These are phyloP conservation scores for Calliphora vomitoria DNA, from an alignment of 2,888 invertebrate species.

Conservation along the genomic window DNA sequence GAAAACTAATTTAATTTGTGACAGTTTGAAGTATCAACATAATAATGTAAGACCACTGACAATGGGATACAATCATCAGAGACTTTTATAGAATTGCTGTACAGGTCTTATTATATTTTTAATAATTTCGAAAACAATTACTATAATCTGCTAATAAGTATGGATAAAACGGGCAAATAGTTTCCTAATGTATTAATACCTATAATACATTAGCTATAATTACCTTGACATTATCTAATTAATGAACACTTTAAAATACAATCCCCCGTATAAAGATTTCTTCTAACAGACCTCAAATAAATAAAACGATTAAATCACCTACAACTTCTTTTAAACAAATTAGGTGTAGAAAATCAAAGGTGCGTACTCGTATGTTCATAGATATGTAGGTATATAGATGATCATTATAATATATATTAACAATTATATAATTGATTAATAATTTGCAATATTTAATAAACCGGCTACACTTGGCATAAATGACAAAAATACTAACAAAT, in stretches of 20 bases:
- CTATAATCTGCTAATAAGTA: no score
- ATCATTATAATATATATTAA: conserved; percentile 24
- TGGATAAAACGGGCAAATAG: no score
- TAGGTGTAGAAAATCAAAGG: conserved; percentile 30
- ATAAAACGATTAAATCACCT: conserved; percentile 3
- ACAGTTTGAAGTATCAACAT: no score
- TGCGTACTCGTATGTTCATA: conserved; percentile 10
- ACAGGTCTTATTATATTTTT: no score
- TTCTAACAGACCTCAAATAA: neutral
- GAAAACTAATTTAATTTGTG: no score
- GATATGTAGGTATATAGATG: neutral
- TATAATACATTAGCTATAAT: no score
- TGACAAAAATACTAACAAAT: conserved; percentile 40
- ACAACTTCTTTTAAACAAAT: conserved; percentile 29
- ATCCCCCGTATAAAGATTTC: neutral
- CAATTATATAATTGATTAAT: conserved; percentile 49
- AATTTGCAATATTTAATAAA: conserved; percentile 28
- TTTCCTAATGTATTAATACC: no score
- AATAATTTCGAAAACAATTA: no score
- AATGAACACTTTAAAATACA: neutral
- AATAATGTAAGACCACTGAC: no score
- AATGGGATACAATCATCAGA: no score
- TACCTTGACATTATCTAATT: conserved; percentile 3
- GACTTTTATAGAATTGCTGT: no score
- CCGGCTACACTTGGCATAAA: conserved; percentile 54